These are phyloP conservation scores for Caenorhabditis drosophilae DNA, from an alignment of 2,888 invertebrate genomes.

Conservation along the genomic window DNA sequence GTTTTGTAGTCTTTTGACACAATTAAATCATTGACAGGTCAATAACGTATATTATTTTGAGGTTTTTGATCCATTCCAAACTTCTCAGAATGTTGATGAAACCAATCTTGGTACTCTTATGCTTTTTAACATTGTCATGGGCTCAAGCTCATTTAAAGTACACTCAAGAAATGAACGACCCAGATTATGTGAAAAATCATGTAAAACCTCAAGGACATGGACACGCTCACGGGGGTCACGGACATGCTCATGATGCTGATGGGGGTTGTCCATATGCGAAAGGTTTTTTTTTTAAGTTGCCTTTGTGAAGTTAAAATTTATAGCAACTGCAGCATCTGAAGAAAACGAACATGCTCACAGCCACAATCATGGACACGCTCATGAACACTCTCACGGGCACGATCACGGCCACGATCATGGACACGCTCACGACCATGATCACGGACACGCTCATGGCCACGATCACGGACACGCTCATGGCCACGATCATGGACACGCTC, in stretches of 20 bases:
- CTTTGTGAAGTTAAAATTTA: not conserved
- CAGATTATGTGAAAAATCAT: slow-evolving; percentile 21
- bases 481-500: slow-evolving; percentile 21
- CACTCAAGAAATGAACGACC: slow-evolving; percentile 62
- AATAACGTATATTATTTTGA: slow-evolving; percentile 3
- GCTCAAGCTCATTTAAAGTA: slow-evolving; percentile 64
- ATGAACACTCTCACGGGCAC: slow-evolving; percentile 45
- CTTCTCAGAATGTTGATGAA: slow-evolving; percentile 18
- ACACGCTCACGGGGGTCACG: slow-evolving; percentile 45
- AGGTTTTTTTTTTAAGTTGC: slow-evolving; percentile 8
- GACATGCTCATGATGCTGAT: slow-evolving; percentile 35
- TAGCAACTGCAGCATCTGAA: slow-evolving; percentile 19
- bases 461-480: slow-evolving; percentile 38
- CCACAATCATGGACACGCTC: slow-evolving; percentile 20
- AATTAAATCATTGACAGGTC: too few species aligned
- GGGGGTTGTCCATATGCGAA: slow-evolving; percentile 39
- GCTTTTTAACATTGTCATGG: not conserved
- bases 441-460: slow-evolving; percentile 45
- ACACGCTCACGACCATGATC: slow-evolving; percentile 49
- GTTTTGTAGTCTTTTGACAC: too few species aligned
- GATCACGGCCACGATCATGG: slow-evolving; percentile 39
- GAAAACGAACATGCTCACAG: slow-evolving; percentile 35
- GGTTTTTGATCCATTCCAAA: not conserved
- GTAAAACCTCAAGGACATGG: slow-evolving; percentile 35
- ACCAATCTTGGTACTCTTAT: slow-evolving; percentile 8